These are phyloP conservation scores for Macrotis lagotis DNA, from an alignment of 2,113 vertebrate genomes.

Conservation along the genomic window DNA sequence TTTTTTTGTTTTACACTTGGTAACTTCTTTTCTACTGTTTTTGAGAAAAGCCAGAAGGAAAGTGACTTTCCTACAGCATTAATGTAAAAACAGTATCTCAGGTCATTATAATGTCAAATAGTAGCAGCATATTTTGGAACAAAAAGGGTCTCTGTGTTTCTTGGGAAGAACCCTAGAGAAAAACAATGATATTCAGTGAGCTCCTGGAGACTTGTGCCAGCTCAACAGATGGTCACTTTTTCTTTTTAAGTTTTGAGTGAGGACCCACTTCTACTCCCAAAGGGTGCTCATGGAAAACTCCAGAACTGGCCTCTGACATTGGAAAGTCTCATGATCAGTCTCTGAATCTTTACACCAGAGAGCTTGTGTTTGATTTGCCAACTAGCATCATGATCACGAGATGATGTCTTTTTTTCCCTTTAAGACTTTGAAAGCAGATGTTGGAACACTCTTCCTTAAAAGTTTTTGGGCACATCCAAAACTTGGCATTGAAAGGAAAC, in stretches of 20 bases:
- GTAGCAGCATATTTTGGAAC: neutral
- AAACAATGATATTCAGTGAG: neutral
- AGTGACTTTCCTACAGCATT: conserved; percentile 42
- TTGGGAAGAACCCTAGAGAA: neutral
- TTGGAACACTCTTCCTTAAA: neutral
- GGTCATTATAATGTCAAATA: neutral
- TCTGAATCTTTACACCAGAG: neutral
- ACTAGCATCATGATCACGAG: neutral
- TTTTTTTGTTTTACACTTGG: neutral
- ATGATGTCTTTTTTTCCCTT: neutral
- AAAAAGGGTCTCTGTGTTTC: neutral
- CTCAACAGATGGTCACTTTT: neutral
- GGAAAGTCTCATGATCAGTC: neutral
- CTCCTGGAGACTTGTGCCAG: neutral
- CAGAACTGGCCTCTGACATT: neutral
- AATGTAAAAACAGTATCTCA: neutral
- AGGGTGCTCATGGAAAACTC: neutral
- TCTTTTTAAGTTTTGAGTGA: neutral
- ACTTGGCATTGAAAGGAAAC: neutral
- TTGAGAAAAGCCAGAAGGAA: neutral
- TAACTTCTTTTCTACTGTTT: neutral
- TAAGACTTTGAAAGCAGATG: neutral
- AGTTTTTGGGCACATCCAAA: neutral
- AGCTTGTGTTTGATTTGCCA: neutral
- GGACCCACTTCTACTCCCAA: neutral